Evolutionary conservation across 2,797 vertebrate genomes (phyloP).

Genomic region (Amblyraja radiata): DNA sequence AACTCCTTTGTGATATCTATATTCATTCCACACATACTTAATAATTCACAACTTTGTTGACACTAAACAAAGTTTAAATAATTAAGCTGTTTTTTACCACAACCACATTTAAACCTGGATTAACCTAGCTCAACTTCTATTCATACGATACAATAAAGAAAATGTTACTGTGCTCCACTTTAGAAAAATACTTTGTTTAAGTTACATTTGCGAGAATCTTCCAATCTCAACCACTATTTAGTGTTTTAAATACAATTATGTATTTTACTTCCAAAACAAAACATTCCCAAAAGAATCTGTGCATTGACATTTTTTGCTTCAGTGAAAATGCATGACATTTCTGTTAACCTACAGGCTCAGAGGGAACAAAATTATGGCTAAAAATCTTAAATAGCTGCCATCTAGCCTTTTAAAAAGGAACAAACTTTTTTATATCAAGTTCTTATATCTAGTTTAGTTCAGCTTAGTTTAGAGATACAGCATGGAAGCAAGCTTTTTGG

Average conservation of each 20-base stretch:
- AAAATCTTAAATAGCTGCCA: neutral
- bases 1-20: neutral
- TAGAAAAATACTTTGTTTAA: neutral
- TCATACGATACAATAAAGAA: neutral
- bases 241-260: neutral
- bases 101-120: neutral
- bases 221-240: neutral
- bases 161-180: neutral
- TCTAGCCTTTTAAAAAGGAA: neutral
- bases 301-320: too few species aligned
- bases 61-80: neutral
- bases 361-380: neutral
- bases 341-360: neutral
- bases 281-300: neutral
- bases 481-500: too few species aligned
- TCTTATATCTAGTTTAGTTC: too few species aligned
- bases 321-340: neutral
- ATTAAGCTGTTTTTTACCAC: neutral
- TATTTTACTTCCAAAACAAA: neutral
- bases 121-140: neutral
- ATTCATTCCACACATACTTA: neutral
- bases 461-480: too few species aligned
- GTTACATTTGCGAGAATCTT: neutral
- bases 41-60: neutral
- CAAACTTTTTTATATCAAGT: neutral